Conservation (phyloP, 2,797 vertebrate species). For the Macropus fuliginosus region DNA sequence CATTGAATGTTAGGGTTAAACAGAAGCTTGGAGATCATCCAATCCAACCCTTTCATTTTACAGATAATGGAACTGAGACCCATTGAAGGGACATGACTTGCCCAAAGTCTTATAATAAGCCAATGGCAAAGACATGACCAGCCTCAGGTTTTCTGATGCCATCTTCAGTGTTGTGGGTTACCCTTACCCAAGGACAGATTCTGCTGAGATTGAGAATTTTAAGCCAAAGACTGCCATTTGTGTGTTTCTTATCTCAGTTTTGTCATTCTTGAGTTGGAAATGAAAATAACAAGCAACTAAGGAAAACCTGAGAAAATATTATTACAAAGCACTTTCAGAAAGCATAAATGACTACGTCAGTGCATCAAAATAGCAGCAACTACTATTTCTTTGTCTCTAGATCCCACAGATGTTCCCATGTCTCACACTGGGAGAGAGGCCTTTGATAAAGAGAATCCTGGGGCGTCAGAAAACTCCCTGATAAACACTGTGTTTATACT, state of each 20-base stretch:
- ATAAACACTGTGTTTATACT: slow-evolving; percentile 33
- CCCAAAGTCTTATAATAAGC: background rate
- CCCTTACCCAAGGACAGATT: background rate
- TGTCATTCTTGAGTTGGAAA: slow-evolving; percentile 11
- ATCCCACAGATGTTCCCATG: background rate
- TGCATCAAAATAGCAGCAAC: slow-evolving; percentile 20
- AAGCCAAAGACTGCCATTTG: background rate
- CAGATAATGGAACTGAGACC: background rate
- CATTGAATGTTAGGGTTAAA: background rate
- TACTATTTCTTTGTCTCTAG: background rate
- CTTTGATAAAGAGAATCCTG: background rate
- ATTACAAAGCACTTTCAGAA: background rate
- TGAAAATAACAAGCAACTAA: background rate
- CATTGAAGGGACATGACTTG: background rate
- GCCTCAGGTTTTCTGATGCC: background rate
- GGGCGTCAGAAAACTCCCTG: slow-evolving; percentile 14
- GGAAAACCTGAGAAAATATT: background rate
- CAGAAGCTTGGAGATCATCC: background rate
- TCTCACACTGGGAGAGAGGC: background rate
- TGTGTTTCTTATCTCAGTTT: background rate
- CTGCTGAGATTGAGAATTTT: background rate
- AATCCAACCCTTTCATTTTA: background rate
- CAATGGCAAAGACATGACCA: background rate
- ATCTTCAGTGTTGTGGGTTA: background rate
- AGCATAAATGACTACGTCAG: background rate